Evolutionary conservation across 2,888 invertebrate genomes (phyloP), one percentile per base, ranked within the genome.

Genomic region (Apamea anceps): DNA sequence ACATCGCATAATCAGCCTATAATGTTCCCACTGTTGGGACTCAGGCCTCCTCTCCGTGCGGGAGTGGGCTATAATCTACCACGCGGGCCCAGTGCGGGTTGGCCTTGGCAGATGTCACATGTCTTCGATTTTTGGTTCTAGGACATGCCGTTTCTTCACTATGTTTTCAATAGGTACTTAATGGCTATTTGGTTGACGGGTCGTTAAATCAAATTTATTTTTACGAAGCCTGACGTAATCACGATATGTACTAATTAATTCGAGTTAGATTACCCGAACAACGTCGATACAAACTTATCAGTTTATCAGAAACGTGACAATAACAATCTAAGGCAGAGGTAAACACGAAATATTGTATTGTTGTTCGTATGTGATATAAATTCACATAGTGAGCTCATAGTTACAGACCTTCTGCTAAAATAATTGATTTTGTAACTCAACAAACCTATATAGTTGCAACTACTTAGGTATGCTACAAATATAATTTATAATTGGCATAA

Each of bases 301-400:
- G 6, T n/a, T 37, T 48, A 72, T 66, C 66, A 37, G 4, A 81
- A 85, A 67, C 76, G 71, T 76, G 73, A 84, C 57, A 60, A 81
- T 42, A 72, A 67, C 66, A 66, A 60, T 57, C 8, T 25, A 18
- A 32, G 37, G 12, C 28, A 4, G 25, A 63, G n/a, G n/a, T 83
- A 62, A 62, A 82, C 18, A 82, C 2, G 12, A 32, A 60, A 67
- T 18, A 28, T 1, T 62, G 45, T 25, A 13, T 25, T 81, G 28
- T 48, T 79, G 3, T 28, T 0, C 10, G 8, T 45, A 42, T 12
- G 45, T 42, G n/a, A 42, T 45, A 12, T 1, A 21, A 28, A 28
- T 28, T 12, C 68, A 45, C n/a, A 18, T 45, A n/a, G 42, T 67
- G n/a, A 42, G 1, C n/a, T 42, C 15, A 60, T 60, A 18, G 37